Base-by-base conservation (phyloP, 2,888 invertebrate genomes). In the Stratiomys singularior region DNA sequence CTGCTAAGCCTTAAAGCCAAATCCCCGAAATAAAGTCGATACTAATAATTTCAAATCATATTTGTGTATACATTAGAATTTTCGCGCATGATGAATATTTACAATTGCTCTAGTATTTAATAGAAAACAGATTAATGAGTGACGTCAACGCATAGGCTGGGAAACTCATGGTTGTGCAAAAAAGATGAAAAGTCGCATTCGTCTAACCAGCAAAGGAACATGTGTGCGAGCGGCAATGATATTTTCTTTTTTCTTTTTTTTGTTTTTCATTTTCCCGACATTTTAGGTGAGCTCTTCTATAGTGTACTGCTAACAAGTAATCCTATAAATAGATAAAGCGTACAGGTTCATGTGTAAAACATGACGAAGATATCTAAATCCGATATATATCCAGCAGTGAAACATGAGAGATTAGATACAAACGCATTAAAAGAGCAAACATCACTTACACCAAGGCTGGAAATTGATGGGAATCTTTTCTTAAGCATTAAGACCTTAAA, bases 391-490 rank as follows among this genome's bases (percentile, higher is more conserved):
- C 60, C 60, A 60, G 60, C 60, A 23, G 52, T 52, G 52, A 52
- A n/a, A 15, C 15, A 15, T 52, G 52, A 37, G 37, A 52, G 52
- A 52, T 52, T 13, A 52, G 15, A 18, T 60, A 60, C 60, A 60
- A 4, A 60, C 52, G n/a, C 4, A 11, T 18, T 27, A 69, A 69
- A 47, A 47, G 23, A 28, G 71, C 47, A 37, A 46, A 47, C 25
- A 7, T n/a, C 78, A 87, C 89, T 89, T 86, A 89, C 87, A 83
- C 88, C 89, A 82, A 89, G 87, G 84, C 89, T 89, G 81, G 88
- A 88, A 80, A 89, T 84, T 78, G 89, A 89, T 77, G 89, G 88
- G 82, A 89, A 89, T 81, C 86, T 86, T 83, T 88, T 89, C 82
- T 89, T 89, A 82, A 89, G 85, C 79, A 79, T 76, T 58, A 67